Evolutionary conservation across 2,888 invertebrate species (phyloP).

Genomic region (Euspilapteryx auroguttella): DNA sequence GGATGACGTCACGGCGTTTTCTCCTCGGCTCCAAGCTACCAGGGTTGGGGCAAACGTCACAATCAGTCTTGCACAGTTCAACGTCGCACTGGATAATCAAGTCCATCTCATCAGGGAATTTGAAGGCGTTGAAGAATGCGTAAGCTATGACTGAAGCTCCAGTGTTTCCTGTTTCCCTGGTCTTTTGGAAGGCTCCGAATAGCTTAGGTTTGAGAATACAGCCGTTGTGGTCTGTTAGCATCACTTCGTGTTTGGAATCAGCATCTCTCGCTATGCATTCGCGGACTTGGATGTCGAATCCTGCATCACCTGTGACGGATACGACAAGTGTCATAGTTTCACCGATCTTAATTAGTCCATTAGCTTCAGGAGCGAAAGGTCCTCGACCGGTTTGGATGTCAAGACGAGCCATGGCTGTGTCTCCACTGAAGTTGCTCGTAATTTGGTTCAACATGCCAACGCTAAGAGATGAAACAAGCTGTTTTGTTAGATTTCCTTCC

Average conservation of each 20-base stretch:
- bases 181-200: constrained; percentile 81
- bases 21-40: constrained; percentile 59
- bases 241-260: constrained; percentile 65
- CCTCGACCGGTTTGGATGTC: constrained; percentile 79
- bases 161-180: constrained; percentile 71
- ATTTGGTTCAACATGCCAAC: constrained; percentile 81
- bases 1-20: constrained; percentile 39
- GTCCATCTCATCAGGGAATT: constrained; percentile 85
- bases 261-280: constrained; percentile 78
- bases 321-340: constrained; percentile 81
- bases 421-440: constrained; percentile 82
- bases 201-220: constrained; percentile 79
- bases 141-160: constrained; percentile 76
- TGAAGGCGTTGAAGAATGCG: constrained; percentile 79
- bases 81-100: constrained; percentile 80
- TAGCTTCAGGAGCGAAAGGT: constrained; percentile 74
- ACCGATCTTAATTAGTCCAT: constrained; percentile 79
- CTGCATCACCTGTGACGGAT: constrained; percentile 76
- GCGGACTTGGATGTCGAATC: constrained; percentile 76
- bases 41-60: constrained; percentile 71
- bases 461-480: constrained; percentile 71
- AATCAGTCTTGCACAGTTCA: constrained; percentile 78
- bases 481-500: constrained; percentile 79
- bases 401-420: constrained; percentile 76
- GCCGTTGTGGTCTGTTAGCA: constrained; percentile 73